Percentiles rank a stretch among this genome's conserved stretches.
Conservation (phyloP, 1,140 invertebrate genomes). For the Phymastichus coffea region DNA sequence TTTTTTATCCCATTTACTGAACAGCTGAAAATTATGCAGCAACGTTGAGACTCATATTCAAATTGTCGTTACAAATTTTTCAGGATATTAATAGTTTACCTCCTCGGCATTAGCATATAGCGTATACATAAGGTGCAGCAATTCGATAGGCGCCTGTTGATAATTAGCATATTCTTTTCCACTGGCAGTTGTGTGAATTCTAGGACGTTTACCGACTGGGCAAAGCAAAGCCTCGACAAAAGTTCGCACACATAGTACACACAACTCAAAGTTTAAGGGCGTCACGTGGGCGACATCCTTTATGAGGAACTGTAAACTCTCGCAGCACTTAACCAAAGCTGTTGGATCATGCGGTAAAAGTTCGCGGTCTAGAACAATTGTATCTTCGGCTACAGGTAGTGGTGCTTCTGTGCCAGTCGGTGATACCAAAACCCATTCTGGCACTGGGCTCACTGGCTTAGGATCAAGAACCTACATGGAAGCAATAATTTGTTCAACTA, state of each 20-base stretch:
- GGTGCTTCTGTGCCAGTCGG: slow-evolving; percentile 53
- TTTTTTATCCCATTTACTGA: slow-evolving; percentile 88
- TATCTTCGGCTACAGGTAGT: slow-evolving; percentile 54
- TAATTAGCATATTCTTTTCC: slow-evolving; percentile 72
- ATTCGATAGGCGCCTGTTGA: slow-evolving; percentile 69
- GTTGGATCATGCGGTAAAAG: slow-evolving; percentile 76
- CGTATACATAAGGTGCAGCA: slow-evolving; percentile 94
- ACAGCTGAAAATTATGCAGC: slow-evolving; percentile 62
- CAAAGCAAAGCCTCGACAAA: slow-evolving; percentile 88
- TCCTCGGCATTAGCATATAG: slow-evolving; percentile 83
- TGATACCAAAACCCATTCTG: slow-evolving; percentile 53
- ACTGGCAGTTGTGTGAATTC: slow-evolving; percentile 29
- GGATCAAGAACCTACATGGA: slow-evolving; percentile 44
- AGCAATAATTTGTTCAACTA: neutral
- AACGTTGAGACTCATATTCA: too few relatives aligned
- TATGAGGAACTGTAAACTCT: slow-evolving; percentile 90
- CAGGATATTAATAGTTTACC: neutral
- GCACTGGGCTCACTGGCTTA: slow-evolving; percentile 45
- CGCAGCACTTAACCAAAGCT: slow-evolving; percentile 85
- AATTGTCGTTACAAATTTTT: too few relatives aligned
- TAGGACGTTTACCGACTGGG: slow-evolving; percentile 47
- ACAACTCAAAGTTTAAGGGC: slow-evolving; percentile 87
- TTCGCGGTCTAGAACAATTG: slow-evolving; percentile 66
- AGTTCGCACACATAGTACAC: slow-evolving; percentile 86
- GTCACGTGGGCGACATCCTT: slow-evolving; percentile 95